Evolutionary conservation across 2,888 invertebrate genomes (phyloP), one percentile per base, ranked within the genome.

Genomic region (Tachina grossa): DNA sequence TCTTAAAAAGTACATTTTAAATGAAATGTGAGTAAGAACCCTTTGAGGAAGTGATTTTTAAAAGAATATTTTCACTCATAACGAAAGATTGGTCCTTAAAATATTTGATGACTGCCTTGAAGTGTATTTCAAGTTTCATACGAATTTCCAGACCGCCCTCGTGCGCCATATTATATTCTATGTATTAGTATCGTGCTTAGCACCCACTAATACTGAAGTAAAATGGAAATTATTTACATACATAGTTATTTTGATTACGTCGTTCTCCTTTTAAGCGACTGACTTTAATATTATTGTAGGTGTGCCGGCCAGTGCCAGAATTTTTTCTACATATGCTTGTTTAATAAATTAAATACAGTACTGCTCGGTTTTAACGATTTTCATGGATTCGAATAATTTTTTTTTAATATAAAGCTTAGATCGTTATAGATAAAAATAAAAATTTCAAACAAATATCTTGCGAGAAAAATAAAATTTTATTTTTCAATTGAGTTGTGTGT

Each of bases 161-260:
- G 19, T 63, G n/a, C 41, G n/a, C 31, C 3, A 63, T 9, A 49
- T 31, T 43, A 43, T 19, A 68, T 59, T 68, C 49, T 57, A 39
- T 31, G 31, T 22, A 43, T 51, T 68, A 61, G 19, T 68, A 47
- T 43, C 57, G 76, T 71, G 76, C 65, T 83, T 66, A 83, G 59
- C 59, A 83, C 51, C 45, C 51, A 72, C 63, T 49, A 82, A 76
- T 14, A 63, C 71, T 63, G 49, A 61, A 51, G 22, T 65, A 45
- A 68, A 45, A 81, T 68, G 51, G 43, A 84, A 80, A 65, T 49
- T 69, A 53, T 61, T 61, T 79, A 6, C 16, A 41, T 59, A n/a
- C 4, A n/a, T n/a, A 1, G 5, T n/a, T 49, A 49, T 39, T 55
- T 53, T 77, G 61, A 61, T 55, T 75, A 51, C 76, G 51, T 68